Evolutionary conservation across 2,113 vertebrate species (phyloP).

Genomic region (Elgaria multicarinata): DNA sequence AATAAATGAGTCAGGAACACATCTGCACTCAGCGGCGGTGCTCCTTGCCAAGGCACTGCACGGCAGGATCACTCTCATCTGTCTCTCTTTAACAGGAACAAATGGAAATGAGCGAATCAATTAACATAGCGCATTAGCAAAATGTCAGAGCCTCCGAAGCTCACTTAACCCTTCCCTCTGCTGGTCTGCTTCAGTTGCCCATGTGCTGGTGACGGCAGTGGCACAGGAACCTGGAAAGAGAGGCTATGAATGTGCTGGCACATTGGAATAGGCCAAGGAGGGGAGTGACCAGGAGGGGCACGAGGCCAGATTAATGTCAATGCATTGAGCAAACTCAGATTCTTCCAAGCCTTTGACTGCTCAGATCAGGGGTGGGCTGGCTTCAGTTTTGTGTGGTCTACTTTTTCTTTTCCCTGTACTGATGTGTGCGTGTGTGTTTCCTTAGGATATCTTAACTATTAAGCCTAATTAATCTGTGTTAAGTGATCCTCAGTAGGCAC

Average conservation of each 20-base stretch:
- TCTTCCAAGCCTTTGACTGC: not conserved
- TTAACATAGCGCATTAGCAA: slow-evolving; percentile 91
- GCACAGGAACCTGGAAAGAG: fast-evolving
- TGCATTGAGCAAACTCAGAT: not conserved
- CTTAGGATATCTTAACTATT: not conserved
- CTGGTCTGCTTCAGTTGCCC: slow-evolving; percentile 65
- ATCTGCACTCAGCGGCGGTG: slow-evolving; percentile 82
- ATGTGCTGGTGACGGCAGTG: slow-evolving; percentile 40
- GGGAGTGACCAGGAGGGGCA: not conserved
- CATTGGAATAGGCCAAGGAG: not conserved
- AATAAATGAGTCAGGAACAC: slow-evolving; percentile 77
- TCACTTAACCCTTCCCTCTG: slow-evolving; percentile 71
- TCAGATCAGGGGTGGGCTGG: not conserved
- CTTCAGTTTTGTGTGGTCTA: not conserved
- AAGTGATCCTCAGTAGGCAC: not conserved
- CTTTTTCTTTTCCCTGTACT: not conserved
- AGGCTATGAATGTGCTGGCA: slow-evolving; percentile 25
- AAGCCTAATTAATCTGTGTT: not conserved
- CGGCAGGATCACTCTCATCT: slow-evolving; percentile 90
- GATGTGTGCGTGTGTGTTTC: too few species aligned
- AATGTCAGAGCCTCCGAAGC: slow-evolving; percentile 81
- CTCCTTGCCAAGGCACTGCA: slow-evolving; percentile 85
- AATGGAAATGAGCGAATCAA: slow-evolving; percentile 96
- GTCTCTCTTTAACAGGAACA: slow-evolving; percentile 90
- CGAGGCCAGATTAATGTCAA: not conserved